Percentiles rank a stretch among this genome's conserved stretches.
phyloP scores from a whole-genome alignment of 2,797 vertebrate species.

The Danio tinwini region DNA sequence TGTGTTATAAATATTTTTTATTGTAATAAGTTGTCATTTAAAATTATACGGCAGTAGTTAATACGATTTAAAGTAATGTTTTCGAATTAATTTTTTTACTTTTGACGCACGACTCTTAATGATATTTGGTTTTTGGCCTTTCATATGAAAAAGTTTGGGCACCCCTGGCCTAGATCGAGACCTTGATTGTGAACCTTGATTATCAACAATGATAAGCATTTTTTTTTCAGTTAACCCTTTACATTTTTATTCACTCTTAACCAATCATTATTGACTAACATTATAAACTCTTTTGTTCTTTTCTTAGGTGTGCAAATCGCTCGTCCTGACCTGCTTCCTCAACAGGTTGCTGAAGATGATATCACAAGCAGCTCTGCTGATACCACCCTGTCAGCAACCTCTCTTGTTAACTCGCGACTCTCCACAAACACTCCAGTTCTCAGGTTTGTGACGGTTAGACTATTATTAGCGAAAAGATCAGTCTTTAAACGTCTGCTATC shows the following conservation, averaged over 20 bases:
- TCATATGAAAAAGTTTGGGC: too few species aligned
- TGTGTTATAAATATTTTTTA: too few species aligned
- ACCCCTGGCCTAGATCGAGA: too few species aligned
- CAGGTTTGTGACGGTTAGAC: conserved; percentile 26
- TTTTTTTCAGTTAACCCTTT: too few species aligned
- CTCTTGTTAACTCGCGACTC: conserved; percentile 57
- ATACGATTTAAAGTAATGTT: too few species aligned
- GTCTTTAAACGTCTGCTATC: not conserved
- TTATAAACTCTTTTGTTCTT: not conserved
- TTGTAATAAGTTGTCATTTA: too few species aligned
- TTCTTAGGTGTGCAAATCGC: conserved; percentile 74
- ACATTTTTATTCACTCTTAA: not conserved
- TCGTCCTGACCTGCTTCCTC: conserved; percentile 87
- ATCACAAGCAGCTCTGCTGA: conserved; percentile 73
- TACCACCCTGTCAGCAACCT: conserved; percentile 68
- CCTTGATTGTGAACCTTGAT: not conserved
- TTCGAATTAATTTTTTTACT: too few species aligned
- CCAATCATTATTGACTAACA: not conserved
- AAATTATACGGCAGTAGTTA: too few species aligned
- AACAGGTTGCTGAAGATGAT: conserved; percentile 73
- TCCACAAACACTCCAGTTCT: not conserved
- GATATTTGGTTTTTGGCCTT: too few species aligned
- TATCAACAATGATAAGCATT: not conserved
- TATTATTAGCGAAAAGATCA: not conserved
- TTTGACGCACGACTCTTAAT: too few species aligned